A percentile compares a stretch with the other conserved stretches of the same genome.
These are phyloP conservation scores for Aphyosemion australe DNA, from an alignment of 2,113 vertebrate species.

Conservation along the genomic window DNA sequence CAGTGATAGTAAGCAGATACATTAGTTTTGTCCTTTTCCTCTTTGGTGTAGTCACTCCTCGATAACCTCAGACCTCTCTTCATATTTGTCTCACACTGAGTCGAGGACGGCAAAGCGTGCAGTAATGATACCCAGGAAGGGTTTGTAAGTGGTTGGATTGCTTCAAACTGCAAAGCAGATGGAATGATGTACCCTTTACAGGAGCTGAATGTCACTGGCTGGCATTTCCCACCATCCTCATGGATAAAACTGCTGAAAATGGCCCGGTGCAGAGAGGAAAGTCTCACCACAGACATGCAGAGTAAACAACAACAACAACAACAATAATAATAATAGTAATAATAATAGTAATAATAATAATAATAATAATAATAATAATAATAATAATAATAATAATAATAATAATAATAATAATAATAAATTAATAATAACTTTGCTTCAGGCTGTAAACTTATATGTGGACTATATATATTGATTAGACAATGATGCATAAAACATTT, in stretches of 20 bases:
- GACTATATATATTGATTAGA: background rate
- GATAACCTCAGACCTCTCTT: conserved; percentile 46
- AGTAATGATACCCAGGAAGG: conserved; percentile 66
- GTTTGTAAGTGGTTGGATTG: conserved; percentile 71
- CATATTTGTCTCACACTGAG: conserved; percentile 66
- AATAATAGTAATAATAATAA: too few species aligned
- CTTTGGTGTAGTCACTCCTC: conserved; percentile 13
- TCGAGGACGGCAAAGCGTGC: conserved; percentile 60
- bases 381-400: too few species aligned
- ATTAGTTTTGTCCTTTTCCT: conserved; percentile 43
- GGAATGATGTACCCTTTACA: conserved; percentile 77
- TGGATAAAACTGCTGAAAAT: conserved; percentile 59
- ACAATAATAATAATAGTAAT: too few species aligned
- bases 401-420: too few species aligned
- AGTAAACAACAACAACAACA: background rate
- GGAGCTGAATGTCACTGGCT: conserved; percentile 75
- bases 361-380: too few species aligned
- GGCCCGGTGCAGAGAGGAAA: conserved; percentile 37
- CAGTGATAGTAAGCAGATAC: conserved; percentile 1
- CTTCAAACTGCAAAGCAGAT: conserved; percentile 68
- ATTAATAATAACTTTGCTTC: too few species aligned
- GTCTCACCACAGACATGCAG: conserved; percentile 1
- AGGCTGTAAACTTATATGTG: background rate
- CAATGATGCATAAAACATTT: background rate
- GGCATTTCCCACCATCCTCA: conserved; percentile 65